Conservation (phyloP, 2,113 vertebrate genomes). For the Chloroceryle aenea region DNA sequence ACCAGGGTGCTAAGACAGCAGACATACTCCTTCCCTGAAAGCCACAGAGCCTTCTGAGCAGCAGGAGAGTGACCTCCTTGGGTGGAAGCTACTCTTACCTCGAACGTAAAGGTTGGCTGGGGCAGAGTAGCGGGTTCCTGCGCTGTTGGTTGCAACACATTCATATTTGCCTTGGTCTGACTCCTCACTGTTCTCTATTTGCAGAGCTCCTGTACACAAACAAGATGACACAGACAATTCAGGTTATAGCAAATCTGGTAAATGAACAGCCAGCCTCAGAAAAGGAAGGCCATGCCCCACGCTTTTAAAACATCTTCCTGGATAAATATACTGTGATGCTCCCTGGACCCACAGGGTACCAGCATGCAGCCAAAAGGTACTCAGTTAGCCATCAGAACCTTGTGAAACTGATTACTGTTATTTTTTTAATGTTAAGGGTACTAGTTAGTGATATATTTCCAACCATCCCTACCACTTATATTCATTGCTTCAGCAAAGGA, state of each 20-base stretch:
- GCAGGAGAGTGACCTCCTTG: neutral
- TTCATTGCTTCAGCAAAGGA: conserved; percentile 5
- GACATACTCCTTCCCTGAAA: neutral
- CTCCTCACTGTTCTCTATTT: conserved; percentile 98
- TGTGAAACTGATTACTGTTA: neutral
- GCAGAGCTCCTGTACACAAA: conserved; percentile 89
- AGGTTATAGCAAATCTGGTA: conserved; percentile 32
- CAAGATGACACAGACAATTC: conserved; percentile 42
- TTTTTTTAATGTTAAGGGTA: conserved; percentile 21
- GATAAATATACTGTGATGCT: neutral
- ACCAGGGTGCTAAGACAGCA: neutral
- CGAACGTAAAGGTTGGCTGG: conserved; percentile 96
- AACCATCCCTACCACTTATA: neutral
- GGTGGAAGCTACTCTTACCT: conserved; percentile 85
- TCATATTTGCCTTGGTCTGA: conserved; percentile 99
- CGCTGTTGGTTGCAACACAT: conserved; percentile 94
- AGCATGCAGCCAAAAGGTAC: conserved; percentile 33
- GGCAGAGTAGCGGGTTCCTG: conserved; percentile 94
- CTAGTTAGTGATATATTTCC: neutral
- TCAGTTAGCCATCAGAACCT: neutral
- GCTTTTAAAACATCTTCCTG: conserved; percentile 13
- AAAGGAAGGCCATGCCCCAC: neutral
- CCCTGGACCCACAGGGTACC: conserved; percentile 21
- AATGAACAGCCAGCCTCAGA: neutral
- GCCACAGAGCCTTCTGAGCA: neutral